Percentiles rank a stretch among this genome's conserved stretches.
These are phyloP conservation scores for Tenthredo mesomela DNA, from an alignment of 2,888 invertebrate genomes.

Conservation along the genomic window DNA sequence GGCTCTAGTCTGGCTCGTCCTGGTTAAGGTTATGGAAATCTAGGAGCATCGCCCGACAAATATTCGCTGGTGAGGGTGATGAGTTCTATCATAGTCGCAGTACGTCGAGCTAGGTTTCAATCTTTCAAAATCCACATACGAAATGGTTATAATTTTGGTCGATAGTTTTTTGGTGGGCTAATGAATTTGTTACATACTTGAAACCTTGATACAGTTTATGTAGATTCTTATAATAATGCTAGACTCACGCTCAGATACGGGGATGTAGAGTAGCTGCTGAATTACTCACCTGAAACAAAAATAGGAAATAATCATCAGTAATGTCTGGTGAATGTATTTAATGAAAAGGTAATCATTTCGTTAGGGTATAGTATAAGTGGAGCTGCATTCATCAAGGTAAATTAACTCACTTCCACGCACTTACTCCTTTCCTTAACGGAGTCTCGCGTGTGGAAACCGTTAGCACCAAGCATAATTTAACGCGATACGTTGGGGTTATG, in stretches of 20 bases:
- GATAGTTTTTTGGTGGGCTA: not conserved
- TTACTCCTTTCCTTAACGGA: conserved; percentile 45
- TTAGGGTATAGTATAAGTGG: not conserved
- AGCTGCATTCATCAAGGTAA: conserved; percentile 32
- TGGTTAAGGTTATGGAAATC: conserved; percentile 39
- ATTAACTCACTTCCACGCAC: conserved; percentile 46
- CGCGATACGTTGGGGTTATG: conserved; percentile 76
- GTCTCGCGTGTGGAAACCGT: conserved; percentile 66
- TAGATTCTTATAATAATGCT: not conserved
- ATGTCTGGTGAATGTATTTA: not conserved
- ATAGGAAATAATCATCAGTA: not conserved
- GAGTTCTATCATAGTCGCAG: not conserved
- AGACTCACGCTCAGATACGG: not conserved
- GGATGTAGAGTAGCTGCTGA: not conserved
- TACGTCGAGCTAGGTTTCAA: not conserved
- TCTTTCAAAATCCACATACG: not conserved
- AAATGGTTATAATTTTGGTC: not conserved
- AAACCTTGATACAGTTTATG: not conserved
- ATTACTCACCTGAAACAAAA: conserved; percentile 37
- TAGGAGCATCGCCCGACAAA: conserved; percentile 34
- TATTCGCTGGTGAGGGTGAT: not conserved
- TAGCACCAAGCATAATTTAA: conserved; percentile 76
- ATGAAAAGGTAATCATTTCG: conserved; percentile 20
- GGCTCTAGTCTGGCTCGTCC: conserved; percentile 18
- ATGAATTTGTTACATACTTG: not conserved